Percentiles rank a stretch among this genome's conserved stretches.
phyloP scores from a whole-genome alignment of 2,113 vertebrate species.

The Nipponia nippon region DNA sequence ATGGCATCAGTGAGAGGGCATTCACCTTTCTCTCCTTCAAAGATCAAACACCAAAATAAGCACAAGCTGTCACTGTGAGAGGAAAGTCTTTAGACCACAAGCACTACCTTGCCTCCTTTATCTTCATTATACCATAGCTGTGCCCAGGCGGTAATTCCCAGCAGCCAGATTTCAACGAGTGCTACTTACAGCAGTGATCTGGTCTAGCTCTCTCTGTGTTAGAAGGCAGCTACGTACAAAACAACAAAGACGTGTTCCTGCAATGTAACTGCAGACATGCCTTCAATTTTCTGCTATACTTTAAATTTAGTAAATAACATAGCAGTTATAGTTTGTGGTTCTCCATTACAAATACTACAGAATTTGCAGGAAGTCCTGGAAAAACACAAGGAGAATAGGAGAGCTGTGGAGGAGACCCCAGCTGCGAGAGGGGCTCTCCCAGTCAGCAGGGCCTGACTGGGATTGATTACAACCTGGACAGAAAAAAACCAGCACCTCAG shows the following conservation, averaged over 20 bases:
- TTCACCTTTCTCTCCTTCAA: background rate
- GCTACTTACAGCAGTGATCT: background rate
- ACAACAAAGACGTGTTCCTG: accelerated
- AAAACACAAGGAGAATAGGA: background rate
- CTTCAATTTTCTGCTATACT: background rate
- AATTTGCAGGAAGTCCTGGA: background rate
- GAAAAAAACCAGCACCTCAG: background rate
- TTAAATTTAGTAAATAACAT: constrained; percentile 12
- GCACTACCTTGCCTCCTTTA: background rate
- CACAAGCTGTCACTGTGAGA: background rate
- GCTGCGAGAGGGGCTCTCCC: background rate
- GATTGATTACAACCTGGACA: background rate
- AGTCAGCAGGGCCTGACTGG: background rate
- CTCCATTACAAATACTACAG: background rate
- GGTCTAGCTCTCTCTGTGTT: background rate
- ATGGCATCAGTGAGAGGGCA: background rate
- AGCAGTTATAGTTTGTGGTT: background rate
- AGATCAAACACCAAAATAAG: background rate
- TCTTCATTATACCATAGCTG: background rate
- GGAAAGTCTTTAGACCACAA: background rate
- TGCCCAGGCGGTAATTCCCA: background rate
- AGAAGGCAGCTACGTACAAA: background rate
- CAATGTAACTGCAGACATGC: background rate
- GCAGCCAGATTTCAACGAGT: background rate
- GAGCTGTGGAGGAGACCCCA: background rate